These are phyloP conservation scores for Sebastes fasciatus DNA, from an alignment of 2,113 vertebrate genomes.

Conservation along the genomic window DNA sequence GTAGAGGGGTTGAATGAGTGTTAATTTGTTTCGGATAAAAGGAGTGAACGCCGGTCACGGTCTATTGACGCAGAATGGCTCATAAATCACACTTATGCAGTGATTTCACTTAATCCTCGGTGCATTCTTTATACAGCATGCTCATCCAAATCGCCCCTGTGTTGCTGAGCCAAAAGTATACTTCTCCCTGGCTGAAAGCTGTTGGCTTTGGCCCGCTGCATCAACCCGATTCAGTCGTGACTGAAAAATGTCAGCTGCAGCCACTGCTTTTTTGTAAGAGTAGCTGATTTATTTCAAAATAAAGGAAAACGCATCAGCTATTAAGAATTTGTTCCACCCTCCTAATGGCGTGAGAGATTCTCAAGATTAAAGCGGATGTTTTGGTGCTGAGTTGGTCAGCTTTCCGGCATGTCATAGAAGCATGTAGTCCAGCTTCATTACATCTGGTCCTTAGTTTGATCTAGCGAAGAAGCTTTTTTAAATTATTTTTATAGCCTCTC, in stretches of 20 bases:
- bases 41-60: conserved; percentile 42
- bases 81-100: conserved; percentile 70
- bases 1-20: conserved; percentile 15
- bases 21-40: conserved; percentile 52
- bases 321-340: conserved; percentile 26
- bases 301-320: conserved; percentile 19
- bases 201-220: conserved; percentile 49
- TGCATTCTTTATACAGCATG: conserved; percentile 56
- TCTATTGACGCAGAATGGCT: conserved; percentile 60
- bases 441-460: conserved; percentile 61
- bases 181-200: conserved; percentile 56
- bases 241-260: conserved; percentile 61
- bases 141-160: conserved; percentile 66
- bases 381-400: conserved; percentile 31
- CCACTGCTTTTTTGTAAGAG: conserved; percentile 47
- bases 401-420: conserved; percentile 28
- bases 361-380: conserved; percentile 21
- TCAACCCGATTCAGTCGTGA: conserved; percentile 56
- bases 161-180: conserved; percentile 64
- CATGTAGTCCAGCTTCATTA: conserved; percentile 44
- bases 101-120: conserved; percentile 66
- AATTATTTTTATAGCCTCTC: conserved; percentile 52
- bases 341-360: conserved; percentile 33
- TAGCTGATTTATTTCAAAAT: conserved; percentile 40
- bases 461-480: conserved; percentile 43